Evolutionary conservation across 2,888 invertebrate genomes (phyloP).

Genomic region (Polymixis flavicincta): DNA sequence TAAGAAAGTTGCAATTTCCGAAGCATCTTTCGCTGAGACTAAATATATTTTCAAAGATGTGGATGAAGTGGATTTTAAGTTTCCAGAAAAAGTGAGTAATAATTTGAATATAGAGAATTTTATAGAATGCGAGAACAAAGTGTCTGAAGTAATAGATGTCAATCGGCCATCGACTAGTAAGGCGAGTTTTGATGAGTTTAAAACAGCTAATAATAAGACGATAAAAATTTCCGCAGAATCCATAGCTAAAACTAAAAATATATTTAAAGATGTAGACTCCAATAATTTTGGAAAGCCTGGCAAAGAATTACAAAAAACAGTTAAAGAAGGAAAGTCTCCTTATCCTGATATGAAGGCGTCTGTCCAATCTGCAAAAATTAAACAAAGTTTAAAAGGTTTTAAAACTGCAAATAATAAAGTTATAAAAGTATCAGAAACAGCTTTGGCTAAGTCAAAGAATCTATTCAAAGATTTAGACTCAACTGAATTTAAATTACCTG

Average conservation of each 20-base stretch:
- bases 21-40: too few relatives aligned
- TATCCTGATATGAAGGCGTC: neutral
- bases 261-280: conserved; percentile 49
- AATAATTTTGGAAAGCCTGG: neutral
- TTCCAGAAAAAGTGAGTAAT: too few relatives aligned
- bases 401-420: conserved; percentile 75
- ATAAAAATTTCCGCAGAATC: too few relatives aligned
- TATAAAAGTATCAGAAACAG: conserved; percentile 71
- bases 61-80: too few relatives aligned
- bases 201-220: too few relatives aligned
- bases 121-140: too few relatives aligned
- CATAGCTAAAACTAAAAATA: conserved; percentile 10
- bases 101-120: too few relatives aligned
- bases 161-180: too few relatives aligned
- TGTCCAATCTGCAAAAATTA: neutral
- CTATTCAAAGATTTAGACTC: conserved; percentile 73
- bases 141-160: too few relatives aligned
- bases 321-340: neutral
- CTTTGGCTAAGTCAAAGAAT: conserved; percentile 71
- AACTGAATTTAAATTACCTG: conserved; percentile 18
- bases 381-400: conserved; percentile 29
- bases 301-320: neutral
- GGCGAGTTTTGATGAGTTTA: too few relatives aligned
- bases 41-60: too few relatives aligned
- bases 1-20: too few relatives aligned